Percentiles rank a stretch among this genome's conserved stretches.
phyloP scores from a whole-genome alignment of 2,113 vertebrate genomes.

The Alces alces region DNA sequence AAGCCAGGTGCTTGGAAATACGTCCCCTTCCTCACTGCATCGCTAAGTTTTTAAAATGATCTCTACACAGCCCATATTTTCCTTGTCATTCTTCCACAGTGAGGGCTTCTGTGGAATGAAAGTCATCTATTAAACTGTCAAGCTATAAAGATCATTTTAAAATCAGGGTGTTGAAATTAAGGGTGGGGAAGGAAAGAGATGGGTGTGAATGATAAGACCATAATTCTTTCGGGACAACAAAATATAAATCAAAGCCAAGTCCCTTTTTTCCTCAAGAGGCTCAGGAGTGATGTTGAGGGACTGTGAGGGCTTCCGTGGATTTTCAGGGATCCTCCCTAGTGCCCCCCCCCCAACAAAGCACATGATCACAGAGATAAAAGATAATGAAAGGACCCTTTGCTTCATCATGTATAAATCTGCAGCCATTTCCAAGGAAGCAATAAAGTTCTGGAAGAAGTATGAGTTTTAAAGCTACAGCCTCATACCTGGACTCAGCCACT shows the following conservation, averaged over 20 bases:
- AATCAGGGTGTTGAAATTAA: constrained; percentile 28
- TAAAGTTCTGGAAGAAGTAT: background rate
- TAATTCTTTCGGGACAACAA: background rate
- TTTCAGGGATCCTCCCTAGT: background rate
- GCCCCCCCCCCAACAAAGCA: background rate
- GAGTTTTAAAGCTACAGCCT: background rate
- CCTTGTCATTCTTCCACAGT: background rate
- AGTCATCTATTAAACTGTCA: constrained; percentile 57
- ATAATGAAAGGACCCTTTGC: background rate
- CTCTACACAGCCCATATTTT: constrained; percentile 17
- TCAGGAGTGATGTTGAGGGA: background rate
- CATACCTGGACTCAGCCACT: background rate
- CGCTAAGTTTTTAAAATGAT: constrained; percentile 2
- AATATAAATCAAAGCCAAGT: background rate
- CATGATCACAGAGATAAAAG: background rate
- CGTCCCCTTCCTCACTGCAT: background rate
- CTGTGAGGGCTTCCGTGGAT: background rate
- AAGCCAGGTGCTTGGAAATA: background rate
- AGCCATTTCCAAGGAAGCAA: background rate
- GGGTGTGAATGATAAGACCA: background rate
- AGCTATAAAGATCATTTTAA: constrained; percentile 33
- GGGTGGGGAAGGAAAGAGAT: background rate
- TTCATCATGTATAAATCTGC: background rate
- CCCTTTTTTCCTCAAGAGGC: background rate
- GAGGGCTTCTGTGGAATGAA: constrained; percentile 44